phyloP scores from a whole-genome alignment of 1,140 invertebrate species.

The Paraescarpia echinospica region DNA sequence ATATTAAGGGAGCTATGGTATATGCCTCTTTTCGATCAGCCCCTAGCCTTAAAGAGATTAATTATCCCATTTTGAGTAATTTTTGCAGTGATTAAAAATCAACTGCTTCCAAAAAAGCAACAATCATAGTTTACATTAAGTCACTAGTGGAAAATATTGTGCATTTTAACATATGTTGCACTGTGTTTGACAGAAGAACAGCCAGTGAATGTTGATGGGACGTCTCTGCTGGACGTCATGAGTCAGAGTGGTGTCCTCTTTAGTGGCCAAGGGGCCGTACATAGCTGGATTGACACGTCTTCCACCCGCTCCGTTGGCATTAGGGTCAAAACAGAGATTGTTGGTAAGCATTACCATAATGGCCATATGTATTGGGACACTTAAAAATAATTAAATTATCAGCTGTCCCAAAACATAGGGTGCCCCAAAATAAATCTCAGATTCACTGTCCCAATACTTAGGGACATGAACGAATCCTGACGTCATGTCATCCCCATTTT shows the following conservation, averaged over 20 bases:
- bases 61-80: neutral
- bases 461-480: too few relatives aligned
- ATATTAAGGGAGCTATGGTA: too few relatives aligned
- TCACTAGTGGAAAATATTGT: neutral
- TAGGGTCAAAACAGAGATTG: conserved; percentile 23
- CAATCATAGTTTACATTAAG: neutral
- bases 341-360: conserved; percentile 12
- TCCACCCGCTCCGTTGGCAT: conserved; percentile 27
- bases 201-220: conserved; percentile 14
- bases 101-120: neutral
- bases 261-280: neutral
- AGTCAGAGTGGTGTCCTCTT: neutral
- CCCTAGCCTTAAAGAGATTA: too few relatives aligned
- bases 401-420: too few relatives aligned
- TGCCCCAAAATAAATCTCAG: too few relatives aligned
- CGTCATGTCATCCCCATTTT: too few relatives aligned
- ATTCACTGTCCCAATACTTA: too few relatives aligned
- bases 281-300: neutral
- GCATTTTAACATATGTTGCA: conserved; percentile 20
- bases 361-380: too few relatives aligned
- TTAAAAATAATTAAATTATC: too few relatives aligned
- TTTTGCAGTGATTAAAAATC: neutral
- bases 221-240: conserved; percentile 13
- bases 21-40: too few relatives aligned
- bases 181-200: conserved; percentile 22